Base-by-base conservation (phyloP, 2,888 invertebrate species). In the Nomada goodeniana region DNA sequence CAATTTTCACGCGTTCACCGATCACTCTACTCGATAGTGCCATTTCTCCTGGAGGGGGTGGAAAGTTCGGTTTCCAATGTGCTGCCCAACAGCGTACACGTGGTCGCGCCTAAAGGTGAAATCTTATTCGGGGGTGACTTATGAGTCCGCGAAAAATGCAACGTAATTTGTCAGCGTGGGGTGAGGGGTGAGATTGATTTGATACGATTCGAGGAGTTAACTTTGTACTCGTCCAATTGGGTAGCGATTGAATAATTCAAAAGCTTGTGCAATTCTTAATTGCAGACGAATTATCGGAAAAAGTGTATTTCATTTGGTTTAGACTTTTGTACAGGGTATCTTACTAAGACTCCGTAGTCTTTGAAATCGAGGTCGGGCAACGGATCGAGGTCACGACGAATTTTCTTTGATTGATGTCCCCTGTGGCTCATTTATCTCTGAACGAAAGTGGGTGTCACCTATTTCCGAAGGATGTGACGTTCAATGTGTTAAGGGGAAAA, bases 1-100 rank as follows among this genome's bases (percentile, higher is more conserved):
- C 79, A 84, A 87, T 87, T 87, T 87, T 85, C 84, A 50, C 81
- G 23, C 76, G 63, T 80, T 52, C 67, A 76, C 47, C 81, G 77
- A 80, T 78, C 42, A 74, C 64, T 47, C 71, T 63, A 36, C 71
- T n/a, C 65, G 70, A 65, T 63, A 76, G n/a, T 50, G n/a, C 10
- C n/a, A 11, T 20, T 15, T 10, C 20, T 55, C 67, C 13, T 57
- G 20, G n/a, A 23, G 52, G 13, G 59, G 26, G 26, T 26, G 26
- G 70, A 70, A 53, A 59, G 61, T 72, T 65, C 72, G 63, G 70
- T 83, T 77, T 82, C 67, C 65, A 44, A 23, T 23, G 47, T 67
- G 67, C 63, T 70, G 55, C 52, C 59, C 15, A 20, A 15, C 20
- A 7, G 42, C 50, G 64, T 36, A 53, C 64, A 52, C 76, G 53